Percentiles rank a stretch among this genome's conserved stretches.
phyloP scores from a whole-genome alignment of 2,113 vertebrate genomes.

The Emydocephalus ijimae region DNA sequence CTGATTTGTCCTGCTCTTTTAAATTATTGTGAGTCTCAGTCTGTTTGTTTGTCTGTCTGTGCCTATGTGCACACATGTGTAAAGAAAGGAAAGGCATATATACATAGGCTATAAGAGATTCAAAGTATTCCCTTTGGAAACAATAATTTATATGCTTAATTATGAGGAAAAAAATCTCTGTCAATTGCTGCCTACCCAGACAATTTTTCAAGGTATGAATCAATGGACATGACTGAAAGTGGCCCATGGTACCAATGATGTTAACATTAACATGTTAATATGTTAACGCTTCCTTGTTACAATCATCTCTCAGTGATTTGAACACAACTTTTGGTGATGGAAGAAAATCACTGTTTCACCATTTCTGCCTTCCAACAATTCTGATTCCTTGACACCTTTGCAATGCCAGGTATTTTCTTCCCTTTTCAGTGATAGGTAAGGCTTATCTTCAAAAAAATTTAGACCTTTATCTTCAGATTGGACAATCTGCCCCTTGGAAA shows the following conservation, averaged over 20 bases:
- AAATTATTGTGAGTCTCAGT: not conserved
- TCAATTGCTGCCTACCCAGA: too few species aligned
- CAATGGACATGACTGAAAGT: not conserved
- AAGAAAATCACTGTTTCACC: not conserved
- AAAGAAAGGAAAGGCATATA: not conserved
- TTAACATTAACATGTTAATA: not conserved
- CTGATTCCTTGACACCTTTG: not conserved
- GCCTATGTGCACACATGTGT: not conserved
- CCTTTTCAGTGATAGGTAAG: not conserved
- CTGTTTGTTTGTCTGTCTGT: not conserved
- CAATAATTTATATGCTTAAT: not conserved
- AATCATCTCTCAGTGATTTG: not conserved
- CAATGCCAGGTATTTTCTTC: not conserved
- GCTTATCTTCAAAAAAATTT: not conserved
- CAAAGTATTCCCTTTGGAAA: not conserved
- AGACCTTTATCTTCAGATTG: not conserved
- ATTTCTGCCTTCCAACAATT: not conserved
- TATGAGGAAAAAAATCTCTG: not conserved
- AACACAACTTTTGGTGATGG: not conserved
- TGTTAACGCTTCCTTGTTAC: not conserved
- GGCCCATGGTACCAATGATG: not conserved
- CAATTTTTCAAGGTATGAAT: not conserved
- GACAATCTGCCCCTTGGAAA: not conserved
- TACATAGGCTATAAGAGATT: not conserved
- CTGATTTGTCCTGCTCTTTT: too few species aligned